Evolutionary conservation across 2,888 invertebrate species (phyloP).

Genomic region (Cephus nigrinus): DNA sequence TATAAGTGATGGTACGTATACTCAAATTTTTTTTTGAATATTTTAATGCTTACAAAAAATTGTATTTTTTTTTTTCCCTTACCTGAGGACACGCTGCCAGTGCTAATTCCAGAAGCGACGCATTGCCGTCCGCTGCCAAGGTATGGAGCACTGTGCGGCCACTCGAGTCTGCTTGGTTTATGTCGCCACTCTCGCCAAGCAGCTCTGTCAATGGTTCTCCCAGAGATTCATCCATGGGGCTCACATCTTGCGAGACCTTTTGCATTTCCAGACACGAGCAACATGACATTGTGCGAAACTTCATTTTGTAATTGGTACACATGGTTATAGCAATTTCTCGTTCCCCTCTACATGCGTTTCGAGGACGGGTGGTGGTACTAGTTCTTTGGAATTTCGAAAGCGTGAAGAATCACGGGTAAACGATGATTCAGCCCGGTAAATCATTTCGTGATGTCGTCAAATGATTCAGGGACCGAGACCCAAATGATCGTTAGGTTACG

Average conservation of each 20-base stretch:
- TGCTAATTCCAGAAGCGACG: conserved; percentile 73
- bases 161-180: conserved; percentile 70
- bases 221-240: conserved; percentile 62
- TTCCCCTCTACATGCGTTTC: neutral
- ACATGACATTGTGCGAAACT: neutral
- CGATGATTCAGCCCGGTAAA: neutral
- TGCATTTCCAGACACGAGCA: conserved; percentile 10
- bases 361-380: neutral
- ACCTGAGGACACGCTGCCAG: conserved; percentile 73
- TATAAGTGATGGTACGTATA: neutral
- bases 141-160: conserved; percentile 81
- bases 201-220: conserved; percentile 65
- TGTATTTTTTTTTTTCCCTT: neutral
- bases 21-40: neutral
- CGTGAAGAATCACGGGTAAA: neutral
- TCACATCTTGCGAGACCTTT: conserved; percentile 62
- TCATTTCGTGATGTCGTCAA: neutral
- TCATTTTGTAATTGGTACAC: neutral
- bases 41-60: too few species aligned
- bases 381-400: neutral
- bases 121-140: conserved; percentile 81
- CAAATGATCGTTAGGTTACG: neutral
- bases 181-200: conserved; percentile 66
- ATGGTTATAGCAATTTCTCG: neutral
- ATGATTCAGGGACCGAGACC: neutral